Base-by-base conservation (phyloP, 2,888 invertebrate species). In the Epirrita christyi region DNA sequence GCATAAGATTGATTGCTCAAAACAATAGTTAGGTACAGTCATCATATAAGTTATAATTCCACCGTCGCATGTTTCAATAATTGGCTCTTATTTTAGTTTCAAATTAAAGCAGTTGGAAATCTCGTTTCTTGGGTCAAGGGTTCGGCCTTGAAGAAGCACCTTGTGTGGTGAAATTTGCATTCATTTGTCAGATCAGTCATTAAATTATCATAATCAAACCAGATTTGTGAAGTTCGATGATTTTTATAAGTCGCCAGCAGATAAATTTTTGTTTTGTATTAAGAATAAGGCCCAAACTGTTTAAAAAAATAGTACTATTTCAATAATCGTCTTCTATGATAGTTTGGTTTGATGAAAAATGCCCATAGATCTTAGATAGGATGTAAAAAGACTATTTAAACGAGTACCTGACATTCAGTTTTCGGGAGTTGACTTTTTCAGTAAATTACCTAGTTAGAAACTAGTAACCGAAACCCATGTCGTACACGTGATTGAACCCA, bases 61-160 rank as follows among this genome's bases (percentile, higher is more conserved):
- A 49, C 29, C 41, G 21, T 42, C 7, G 49, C 41, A 41, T 49
- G 49, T 41, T 11, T 5, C n/a, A 28, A 27, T 32, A 46, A 28
- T 47, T n/a, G 11, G 34, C 11, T 15, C 13, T 11, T 29, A 10
- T 11, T 42, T 44, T 13, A 37, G 14, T 44, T 51, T 34, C 15
- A 4, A 38, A 45, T 45, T 32, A 2, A 27, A 42, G 7, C 14
- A 51, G 21, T 36, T 42, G 10, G 21, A 47, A 48, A 48, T 42
- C 47, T 37, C 13, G 21, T 41, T 45, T n/a, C 8, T 38, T 15
- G 13, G 37, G 42, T 42, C 54, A 54, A 42, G 54, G 47, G 0
- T 42, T 11, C 6, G 11, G n/a, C 42, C 42, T 54, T 54, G 54
- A 6, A 38, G 43, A 44, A 14, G 32, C 29, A 4, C 21, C 4